phyloP scores from a whole-genome alignment of 2,797 vertebrate species.

The Ctenosaura bakeri region DNA sequence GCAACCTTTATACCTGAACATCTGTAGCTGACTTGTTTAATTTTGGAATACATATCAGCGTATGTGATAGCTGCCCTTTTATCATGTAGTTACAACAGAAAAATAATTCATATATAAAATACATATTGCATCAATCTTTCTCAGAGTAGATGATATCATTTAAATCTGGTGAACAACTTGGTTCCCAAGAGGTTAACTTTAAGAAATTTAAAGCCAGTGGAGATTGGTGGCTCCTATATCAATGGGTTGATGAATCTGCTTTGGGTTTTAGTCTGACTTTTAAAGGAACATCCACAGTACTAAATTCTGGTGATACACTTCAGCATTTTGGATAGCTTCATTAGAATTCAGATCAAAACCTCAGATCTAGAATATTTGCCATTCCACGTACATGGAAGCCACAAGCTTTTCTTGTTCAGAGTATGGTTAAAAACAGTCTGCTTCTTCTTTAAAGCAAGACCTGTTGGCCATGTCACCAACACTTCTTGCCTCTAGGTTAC shows the following conservation, averaged over 20 bases:
- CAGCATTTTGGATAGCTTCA: too few species aligned
- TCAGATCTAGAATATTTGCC: too few species aligned
- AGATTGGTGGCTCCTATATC: too few species aligned
- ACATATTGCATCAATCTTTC: neutral
- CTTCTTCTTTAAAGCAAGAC: too few species aligned
- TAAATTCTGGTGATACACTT: too few species aligned
- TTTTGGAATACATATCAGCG: neutral
- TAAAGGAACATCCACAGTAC: too few species aligned
- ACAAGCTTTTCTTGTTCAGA: too few species aligned
- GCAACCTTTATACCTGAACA: neutral
- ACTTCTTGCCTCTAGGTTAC: neutral
- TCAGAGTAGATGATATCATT: neutral
- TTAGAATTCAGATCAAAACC: too few species aligned
- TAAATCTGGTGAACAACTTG: neutral
- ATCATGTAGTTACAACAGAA: neutral
- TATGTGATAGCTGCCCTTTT: neutral
- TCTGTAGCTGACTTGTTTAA: slow-evolving; percentile 4
- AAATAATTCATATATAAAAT: neutral
- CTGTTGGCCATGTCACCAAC: neutral
- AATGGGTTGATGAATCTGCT: too few species aligned
- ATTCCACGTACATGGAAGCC: too few species aligned
- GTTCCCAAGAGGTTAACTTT: neutral
- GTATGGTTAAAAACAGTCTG: neutral
- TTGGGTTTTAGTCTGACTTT: too few species aligned
- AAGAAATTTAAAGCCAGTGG: neutral